Conservation (phyloP, 2,797 vertebrate genomes). For the Euphonia xanthogaster region DNA sequence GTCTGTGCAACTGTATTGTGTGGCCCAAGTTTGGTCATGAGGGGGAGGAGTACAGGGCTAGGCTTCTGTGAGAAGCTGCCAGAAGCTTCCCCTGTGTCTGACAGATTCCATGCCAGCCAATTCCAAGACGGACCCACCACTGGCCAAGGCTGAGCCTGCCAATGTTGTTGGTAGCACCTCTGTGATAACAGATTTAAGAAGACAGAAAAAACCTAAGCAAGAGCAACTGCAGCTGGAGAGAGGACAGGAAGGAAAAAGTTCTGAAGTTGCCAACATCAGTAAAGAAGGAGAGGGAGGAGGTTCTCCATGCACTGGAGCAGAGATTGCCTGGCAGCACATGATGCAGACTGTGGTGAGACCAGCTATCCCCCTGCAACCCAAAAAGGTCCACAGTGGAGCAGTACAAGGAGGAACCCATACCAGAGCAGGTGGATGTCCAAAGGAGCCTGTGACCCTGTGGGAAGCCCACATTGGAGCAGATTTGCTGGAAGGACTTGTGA, state of each 20-base stretch:
- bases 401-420: background rate
- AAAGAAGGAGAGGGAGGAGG: background rate
- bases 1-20: background rate
- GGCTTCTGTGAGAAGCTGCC: background rate
- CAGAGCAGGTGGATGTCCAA: background rate
- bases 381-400: background rate
- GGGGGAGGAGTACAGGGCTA: rapidly evolving
- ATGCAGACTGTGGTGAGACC: background rate
- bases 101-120: background rate
- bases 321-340: background rate
- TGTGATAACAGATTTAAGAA: background rate
- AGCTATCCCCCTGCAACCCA: background rate
- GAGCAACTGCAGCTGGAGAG: background rate
- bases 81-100: background rate
- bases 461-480: background rate
- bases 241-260: background rate
- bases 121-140: background rate
- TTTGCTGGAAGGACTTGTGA: background rate
- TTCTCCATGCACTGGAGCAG: rapidly evolving
- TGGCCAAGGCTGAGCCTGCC: background rate
- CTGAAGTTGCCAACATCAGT: background rate
- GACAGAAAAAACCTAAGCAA: background rate
- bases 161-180: background rate
- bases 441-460: background rate
- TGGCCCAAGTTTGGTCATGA: background rate